Base-by-base conservation (phyloP, 2,888 invertebrate genomes). In the Corythucha ciliata region DNA sequence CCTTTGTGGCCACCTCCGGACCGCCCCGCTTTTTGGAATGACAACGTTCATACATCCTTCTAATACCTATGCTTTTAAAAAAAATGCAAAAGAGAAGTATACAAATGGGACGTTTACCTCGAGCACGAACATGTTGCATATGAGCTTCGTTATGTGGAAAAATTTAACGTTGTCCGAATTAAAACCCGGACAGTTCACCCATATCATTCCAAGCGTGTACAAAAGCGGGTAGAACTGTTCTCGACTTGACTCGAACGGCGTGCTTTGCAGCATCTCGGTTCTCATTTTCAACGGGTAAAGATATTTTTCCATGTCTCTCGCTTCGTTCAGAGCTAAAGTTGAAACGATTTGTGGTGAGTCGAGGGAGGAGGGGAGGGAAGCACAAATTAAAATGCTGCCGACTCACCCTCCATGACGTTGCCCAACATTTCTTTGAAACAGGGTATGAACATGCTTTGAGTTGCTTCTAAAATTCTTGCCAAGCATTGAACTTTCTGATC, bases 111-210 rank as follows among this genome's bases (percentile, higher is more conserved):
- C 33, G 5, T 20, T 39, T 21, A 51, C 51, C 37, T 51, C 37
- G 14, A 29, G 76, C 45, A 93, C 88, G 1, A 92, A 67, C 60
- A 89, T 71, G 68, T 93, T 92, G 60, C 83, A 79, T 10, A 93
- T 72, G 1, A 93, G 71, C 2, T 83, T 80, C 63, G 81, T 74
- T 63, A 82, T 77, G 54, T 78, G 63, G 22, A 37, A 34, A 12
- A 51, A 10, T 16, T 37, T 40, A 26, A 45, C 45, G 61, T 69
- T 71, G 64, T 72, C 70, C 14, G 69, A 68, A 64, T 83, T 80
- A 64, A 80, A 88, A 64, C 85, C 83, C 62, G 78, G 75, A 0
- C 89, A 91, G 65, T 83, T 80, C 1, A 83, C 80, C 92, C 93
- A 94, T 16, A 89, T 72, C 10, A 92, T 69, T 21, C 87, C 87